A percentile compares a stretch with the other conserved stretches of the same genome.
Conservation (phyloP, 2,797 vertebrate species). For the Characodon lateralis region DNA sequence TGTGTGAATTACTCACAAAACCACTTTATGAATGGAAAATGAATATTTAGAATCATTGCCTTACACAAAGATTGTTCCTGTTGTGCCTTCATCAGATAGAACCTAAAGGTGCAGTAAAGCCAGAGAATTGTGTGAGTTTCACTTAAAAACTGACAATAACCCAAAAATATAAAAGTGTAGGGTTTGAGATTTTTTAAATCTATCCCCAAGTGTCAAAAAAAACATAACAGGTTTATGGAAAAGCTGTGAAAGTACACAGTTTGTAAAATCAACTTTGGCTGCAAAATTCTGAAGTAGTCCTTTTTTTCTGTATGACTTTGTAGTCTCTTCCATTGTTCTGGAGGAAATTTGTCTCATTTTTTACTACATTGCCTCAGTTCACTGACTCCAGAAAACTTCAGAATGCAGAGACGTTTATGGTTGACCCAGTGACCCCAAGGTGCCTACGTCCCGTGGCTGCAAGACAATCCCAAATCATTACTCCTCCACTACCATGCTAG, state of each 20-base stretch:
- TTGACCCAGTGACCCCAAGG: neutral
- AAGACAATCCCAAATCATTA: neutral
- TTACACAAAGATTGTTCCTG: conserved; percentile 24
- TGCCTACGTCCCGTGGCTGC: too few species aligned
- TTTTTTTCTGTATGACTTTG: neutral
- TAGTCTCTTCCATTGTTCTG: neutral
- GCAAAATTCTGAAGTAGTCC: neutral
- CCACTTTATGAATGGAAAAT: conserved; percentile 34
- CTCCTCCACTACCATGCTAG: neutral
- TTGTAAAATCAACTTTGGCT: neutral
- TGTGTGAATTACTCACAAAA: conserved; percentile 38
- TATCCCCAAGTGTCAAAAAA: neutral
- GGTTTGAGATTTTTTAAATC: neutral
- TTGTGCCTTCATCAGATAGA: conserved; percentile 22
- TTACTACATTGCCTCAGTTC: neutral
- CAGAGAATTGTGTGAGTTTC: conserved; percentile 4
- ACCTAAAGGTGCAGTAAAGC: conserved; percentile 5
- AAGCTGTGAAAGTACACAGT: neutral
- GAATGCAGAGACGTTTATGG: neutral
- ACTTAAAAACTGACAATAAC: neutral
- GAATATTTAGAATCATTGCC: conserved; percentile 25
- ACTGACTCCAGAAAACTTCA: neutral
- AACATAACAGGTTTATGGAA: neutral
- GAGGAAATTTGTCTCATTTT: neutral
- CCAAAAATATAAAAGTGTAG: neutral